These are phyloP conservation scores for Galerucella calmariensis DNA, from an alignment of 2,888 invertebrate genomes.

Conservation along the genomic window DNA sequence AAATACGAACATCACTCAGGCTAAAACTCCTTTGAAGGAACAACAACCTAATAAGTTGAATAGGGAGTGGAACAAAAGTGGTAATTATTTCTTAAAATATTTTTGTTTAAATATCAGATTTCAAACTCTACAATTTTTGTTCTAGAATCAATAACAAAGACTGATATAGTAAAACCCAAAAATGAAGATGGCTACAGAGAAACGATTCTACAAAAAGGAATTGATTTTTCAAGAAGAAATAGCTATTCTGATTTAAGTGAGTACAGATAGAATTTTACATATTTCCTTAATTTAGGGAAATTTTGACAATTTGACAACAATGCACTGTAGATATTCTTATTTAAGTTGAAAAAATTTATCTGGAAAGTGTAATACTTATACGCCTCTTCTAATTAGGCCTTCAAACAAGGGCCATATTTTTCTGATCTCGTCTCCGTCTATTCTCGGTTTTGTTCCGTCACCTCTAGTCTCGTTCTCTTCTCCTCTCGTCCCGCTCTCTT, in stretches of 20 bases:
- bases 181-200: conserved; percentile 63
- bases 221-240: conserved; percentile 78
- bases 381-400: too few species aligned
- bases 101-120: conserved; percentile 20
- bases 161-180: conserved; percentile 57
- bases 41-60: conserved; percentile 62
- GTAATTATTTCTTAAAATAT: conserved; percentile 39
- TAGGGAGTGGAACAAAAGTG: conserved; percentile 58
- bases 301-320: too few species aligned
- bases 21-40: conserved; percentile 67
- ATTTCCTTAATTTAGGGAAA: too few species aligned
- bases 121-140: conserved; percentile 28
- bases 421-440: too few species aligned
- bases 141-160: conserved; percentile 55
- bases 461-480: too few species aligned
- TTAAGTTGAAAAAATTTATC: too few species aligned
- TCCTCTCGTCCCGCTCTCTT: too few species aligned
- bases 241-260: conserved; percentile 81
- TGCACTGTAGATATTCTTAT: too few species aligned
- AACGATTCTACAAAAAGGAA: conserved; percentile 68
- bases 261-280: conserved; percentile 54
- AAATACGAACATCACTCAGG: conserved; percentile 60
- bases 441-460: too few species aligned
- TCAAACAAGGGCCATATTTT: too few species aligned
- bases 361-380: too few species aligned